phyloP scores from a whole-genome alignment of 2,113 vertebrate species.

The Ia io region DNA sequence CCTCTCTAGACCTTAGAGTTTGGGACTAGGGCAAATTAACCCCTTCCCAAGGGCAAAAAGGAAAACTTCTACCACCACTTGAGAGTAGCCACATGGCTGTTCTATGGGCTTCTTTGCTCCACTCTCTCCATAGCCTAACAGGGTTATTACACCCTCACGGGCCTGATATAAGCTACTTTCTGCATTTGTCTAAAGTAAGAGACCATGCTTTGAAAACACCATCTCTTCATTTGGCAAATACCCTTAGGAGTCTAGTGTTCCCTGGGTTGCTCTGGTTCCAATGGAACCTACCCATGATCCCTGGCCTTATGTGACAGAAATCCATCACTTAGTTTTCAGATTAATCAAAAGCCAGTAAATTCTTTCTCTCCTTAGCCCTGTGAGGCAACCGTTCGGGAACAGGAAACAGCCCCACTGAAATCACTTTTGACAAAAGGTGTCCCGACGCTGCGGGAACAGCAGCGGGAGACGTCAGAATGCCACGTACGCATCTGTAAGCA shows the following conservation, averaged over 20 bases:
- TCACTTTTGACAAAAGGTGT: neutral
- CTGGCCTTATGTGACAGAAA: neutral
- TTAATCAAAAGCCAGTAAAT: neutral
- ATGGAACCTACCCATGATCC: neutral
- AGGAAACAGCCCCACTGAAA: neutral
- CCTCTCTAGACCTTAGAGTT: slow-evolving; percentile 33
- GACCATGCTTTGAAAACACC: neutral
- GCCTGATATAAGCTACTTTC: slow-evolving; percentile 10
- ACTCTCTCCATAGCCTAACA: neutral
- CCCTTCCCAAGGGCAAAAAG: neutral
- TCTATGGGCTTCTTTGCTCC: neutral
- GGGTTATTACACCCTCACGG: neutral
- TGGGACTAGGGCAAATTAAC: neutral
- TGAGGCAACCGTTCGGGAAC: neutral
- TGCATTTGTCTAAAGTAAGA: slow-evolving; percentile 28
- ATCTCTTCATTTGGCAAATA: slow-evolving; percentile 8
- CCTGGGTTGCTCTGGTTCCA: neutral
- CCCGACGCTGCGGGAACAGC: neutral
- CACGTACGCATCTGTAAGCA: neutral
- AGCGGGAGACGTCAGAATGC: neutral
- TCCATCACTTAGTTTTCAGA: neutral
- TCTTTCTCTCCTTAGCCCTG: neutral
- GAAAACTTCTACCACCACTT: neutral
- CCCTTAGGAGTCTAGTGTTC: neutral
- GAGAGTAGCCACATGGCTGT: too few species aligned